phyloP scores from a whole-genome alignment of 2,888 invertebrate genomes.

The Lutraria lutraria region DNA sequence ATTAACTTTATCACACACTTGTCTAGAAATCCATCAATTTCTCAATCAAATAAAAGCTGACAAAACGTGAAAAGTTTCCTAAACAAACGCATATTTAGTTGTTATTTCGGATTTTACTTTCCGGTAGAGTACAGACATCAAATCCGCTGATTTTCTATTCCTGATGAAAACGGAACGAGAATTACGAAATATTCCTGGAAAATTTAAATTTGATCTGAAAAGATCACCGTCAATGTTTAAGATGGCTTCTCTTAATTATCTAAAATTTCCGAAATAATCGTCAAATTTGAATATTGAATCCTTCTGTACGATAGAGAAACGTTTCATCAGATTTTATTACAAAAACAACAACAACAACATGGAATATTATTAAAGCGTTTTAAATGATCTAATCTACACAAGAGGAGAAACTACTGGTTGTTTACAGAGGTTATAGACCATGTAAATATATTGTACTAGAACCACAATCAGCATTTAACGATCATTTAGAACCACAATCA shows the following conservation, averaged over 20 bases:
- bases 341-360: too few species aligned
- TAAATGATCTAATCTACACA: too few species aligned
- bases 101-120: background rate
- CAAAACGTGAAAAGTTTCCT: background rate
- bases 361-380: too few species aligned
- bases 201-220: background rate
- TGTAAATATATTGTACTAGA: too few species aligned
- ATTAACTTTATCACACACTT: background rate
- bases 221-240: background rate
- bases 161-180: background rate
- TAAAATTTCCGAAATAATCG: background rate
- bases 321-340: too few species aligned
- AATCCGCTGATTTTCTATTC: background rate
- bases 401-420: too few species aligned
- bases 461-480: too few species aligned
- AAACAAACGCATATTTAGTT: background rate
- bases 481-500: too few species aligned
- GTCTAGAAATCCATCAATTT: background rate
- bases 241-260: conserved; percentile 4
- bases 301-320: background rate
- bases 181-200: background rate
- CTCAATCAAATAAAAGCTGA: background rate
- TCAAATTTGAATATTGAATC: background rate
- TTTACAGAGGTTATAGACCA: too few species aligned
- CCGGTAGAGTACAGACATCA: background rate